Evolutionary conservation across 2,888 invertebrate genomes (phyloP).

Genomic region (Tenthredo livida): DNA sequence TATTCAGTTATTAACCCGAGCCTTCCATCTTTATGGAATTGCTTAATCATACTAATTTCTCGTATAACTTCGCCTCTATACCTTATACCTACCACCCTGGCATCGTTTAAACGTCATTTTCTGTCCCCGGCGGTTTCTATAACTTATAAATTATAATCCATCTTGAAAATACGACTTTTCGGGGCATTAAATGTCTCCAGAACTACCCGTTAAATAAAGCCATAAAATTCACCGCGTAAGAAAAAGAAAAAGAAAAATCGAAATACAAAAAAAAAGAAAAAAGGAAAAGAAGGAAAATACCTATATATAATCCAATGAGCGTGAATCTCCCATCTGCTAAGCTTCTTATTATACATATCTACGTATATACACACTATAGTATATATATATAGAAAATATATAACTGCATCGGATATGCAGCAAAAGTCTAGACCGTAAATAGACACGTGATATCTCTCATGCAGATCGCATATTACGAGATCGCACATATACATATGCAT

Average conservation of each 20-base stretch:
- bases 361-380: not conserved
- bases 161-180: not conserved
- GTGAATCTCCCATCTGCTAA: not conserved
- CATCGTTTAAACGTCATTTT: not conserved
- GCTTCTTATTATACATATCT: not conserved
- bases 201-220: conserved; percentile 28
- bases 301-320: not conserved
- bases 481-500: not conserved
- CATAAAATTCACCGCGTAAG: not conserved
- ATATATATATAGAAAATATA: not conserved
- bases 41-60: conserved; percentile 6
- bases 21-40: not conserved
- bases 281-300: not conserved
- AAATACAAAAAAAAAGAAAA: not conserved
- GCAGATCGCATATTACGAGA: not conserved
- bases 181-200: conserved; percentile 14
- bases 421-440: not conserved
- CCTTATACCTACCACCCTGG: not conserved
- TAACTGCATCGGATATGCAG: not conserved
- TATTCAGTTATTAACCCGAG: not conserved
- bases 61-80: not conserved
- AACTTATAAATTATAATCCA: conserved; percentile 33
- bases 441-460: not conserved
- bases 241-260: not conserved
- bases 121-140: conserved; percentile 6